Evolutionary conservation across 1,140 invertebrate species (phyloP), one percentile per base, ranked within the genome.

Genomic region (Drosophila kanapiae): DNA sequence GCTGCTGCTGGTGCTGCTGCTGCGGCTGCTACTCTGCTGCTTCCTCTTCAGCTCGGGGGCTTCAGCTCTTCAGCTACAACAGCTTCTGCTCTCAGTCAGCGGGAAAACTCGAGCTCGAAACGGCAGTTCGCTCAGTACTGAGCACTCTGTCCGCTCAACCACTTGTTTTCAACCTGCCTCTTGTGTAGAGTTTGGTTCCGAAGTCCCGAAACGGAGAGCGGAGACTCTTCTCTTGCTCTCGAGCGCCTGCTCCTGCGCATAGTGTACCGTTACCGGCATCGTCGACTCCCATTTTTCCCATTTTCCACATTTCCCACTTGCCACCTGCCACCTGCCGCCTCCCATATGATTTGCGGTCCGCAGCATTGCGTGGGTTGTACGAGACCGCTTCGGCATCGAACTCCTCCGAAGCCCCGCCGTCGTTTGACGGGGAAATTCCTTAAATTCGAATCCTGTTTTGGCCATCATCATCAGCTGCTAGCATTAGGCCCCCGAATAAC

Each of bases 141-240:
- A 86, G 53, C 56, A 67, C 47, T 51, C 60, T 70, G 79, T 61
- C 67, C 72, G 86, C 85, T 91, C 90, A 91, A 91, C 90, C 90
- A 91, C 90, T 91, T 91, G 90, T 91, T 91, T 91, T 91, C 88
- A 90, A 85, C 85, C 82, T 68, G 67, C 79, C 70, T 42, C 54
- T 60, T 60, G 69, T 72, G 69, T 72, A 72, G 69, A 72, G 69
- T 72, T 72, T 71, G 59, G 59, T 45, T 48, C 67, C 67, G 67
- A 70, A 70, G 67, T 45, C 53, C 31, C 53, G n/a, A 42, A 51
- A 51, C 27, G 31, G 31, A 31, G 31, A 31, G 31, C n/a, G 8
- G n/a, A 27, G 29, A 31, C 3, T 49, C 58, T 53, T 53, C 29
- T 48, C 11, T 18, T 18, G 43, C 53, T 35, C 18, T 14, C 53